These are phyloP conservation scores for Prosapia bicincta DNA, from an alignment of 2,888 invertebrate genomes.

Conservation along the genomic window DNA sequence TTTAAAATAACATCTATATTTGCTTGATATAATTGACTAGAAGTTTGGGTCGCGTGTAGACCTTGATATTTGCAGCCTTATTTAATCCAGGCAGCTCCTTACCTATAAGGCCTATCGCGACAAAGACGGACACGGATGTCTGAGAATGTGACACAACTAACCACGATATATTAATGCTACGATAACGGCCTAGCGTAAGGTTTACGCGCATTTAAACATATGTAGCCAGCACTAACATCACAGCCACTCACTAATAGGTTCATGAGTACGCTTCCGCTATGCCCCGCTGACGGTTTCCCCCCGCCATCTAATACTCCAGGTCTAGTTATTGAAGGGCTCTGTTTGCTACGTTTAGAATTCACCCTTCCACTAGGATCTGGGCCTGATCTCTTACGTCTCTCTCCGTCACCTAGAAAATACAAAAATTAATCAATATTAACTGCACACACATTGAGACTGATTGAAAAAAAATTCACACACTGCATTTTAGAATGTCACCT, in stretches of 20 bases:
- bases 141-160: neutral
- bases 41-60: neutral
- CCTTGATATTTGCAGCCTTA: neutral
- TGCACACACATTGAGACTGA: no score
- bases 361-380: constrained; percentile 14
- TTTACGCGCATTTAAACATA: constrained; percentile 64
- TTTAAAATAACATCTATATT: neutral
- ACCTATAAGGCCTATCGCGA: neutral
- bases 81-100: neutral
- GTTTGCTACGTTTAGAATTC: constrained; percentile 24
- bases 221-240: constrained; percentile 90
- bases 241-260: constrained; percentile 94
- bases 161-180: constrained; percentile 6
- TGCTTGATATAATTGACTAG: neutral
- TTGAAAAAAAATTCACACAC: no score
- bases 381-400: constrained; percentile 25
- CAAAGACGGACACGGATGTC: neutral
- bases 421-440: no score
- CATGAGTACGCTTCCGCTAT: constrained; percentile 75
- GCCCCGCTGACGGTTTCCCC: constrained; percentile 46
- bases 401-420: constrained; percentile 22
- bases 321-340: constrained; percentile 21
- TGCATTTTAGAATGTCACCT: no score
- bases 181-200: constrained; percentile 33
- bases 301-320: constrained; percentile 27